Conservation (phyloP, 1,140 invertebrate genomes). For the Conopomorpha cramerella region DNA sequence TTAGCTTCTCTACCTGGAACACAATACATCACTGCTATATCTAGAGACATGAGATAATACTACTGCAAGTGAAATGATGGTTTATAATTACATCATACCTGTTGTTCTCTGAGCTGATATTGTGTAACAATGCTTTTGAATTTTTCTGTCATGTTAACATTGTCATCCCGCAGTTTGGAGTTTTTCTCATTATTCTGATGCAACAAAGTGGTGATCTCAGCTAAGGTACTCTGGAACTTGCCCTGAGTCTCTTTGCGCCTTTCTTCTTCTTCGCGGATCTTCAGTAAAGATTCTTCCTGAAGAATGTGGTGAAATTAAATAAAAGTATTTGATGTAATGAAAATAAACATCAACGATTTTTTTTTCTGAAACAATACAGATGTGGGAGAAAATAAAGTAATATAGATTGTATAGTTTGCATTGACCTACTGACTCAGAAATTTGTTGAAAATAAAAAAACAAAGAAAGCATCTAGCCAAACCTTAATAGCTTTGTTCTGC, state of each 20-base stretch:
- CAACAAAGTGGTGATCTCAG: slow-evolving; percentile 81
- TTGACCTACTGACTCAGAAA: too few relatives aligned
- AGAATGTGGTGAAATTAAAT: too few relatives aligned
- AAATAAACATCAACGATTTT: too few relatives aligned
- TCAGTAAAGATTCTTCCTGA: slow-evolving; percentile 79
- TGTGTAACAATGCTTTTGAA: slow-evolving; percentile 81
- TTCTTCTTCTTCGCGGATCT: slow-evolving; percentile 86
- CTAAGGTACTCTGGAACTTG: slow-evolving; percentile 84
- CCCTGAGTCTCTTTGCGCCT: slow-evolving; percentile 83
- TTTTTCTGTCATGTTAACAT: slow-evolving; percentile 83
- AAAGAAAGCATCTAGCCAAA: too few relatives aligned
- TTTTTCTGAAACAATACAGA: too few relatives aligned
- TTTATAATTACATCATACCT: slow-evolving; percentile 57
- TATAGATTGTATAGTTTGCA: too few relatives aligned
- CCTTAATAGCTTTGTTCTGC: slow-evolving; percentile 88
- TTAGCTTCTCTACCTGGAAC: slow-evolving; percentile 78
- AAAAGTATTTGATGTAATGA: too few relatives aligned
- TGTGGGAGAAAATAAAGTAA: too few relatives aligned
- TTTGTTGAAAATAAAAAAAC: too few relatives aligned
- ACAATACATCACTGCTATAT: too few relatives aligned
- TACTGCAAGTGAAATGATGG: too few relatives aligned
- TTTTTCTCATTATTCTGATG: slow-evolving; percentile 89
- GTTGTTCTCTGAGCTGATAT: slow-evolving; percentile 82
- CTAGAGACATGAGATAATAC: too few relatives aligned
- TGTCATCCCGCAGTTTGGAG: slow-evolving; percentile 82